Conservation (phyloP, 2,113 vertebrate species). For the Rhynchomys soricoides region DNA sequence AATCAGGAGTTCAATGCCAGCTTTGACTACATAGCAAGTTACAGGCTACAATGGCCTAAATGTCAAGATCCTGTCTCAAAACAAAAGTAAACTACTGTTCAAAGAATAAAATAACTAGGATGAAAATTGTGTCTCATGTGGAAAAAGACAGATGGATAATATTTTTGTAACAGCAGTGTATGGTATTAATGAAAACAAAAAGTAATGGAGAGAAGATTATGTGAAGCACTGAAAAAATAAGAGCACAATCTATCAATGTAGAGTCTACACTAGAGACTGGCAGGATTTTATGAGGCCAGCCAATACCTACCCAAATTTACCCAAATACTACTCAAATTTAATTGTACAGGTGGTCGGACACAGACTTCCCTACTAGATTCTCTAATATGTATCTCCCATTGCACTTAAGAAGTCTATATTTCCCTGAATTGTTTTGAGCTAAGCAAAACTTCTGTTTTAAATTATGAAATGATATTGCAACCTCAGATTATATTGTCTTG, state of each 20-base stretch:
- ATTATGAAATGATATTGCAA: neutral
- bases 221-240: neutral
- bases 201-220: slow-evolving; percentile 47
- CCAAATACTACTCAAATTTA: neutral
- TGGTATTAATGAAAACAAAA: slow-evolving; percentile 23
- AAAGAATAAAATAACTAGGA: slow-evolving; percentile 40
- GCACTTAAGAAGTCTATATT: slow-evolving; percentile 35
- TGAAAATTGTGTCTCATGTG: slow-evolving; percentile 9
- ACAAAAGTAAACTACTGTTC: neutral
- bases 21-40: neutral
- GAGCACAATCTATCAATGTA: slow-evolving; percentile 31
- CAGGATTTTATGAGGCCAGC: neutral
- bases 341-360: neutral
- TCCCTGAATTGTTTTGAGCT: slow-evolving; percentile 40
- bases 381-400: slow-evolving; percentile 33
- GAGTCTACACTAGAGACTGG: neutral
- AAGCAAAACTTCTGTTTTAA: slow-evolving; percentile 54
- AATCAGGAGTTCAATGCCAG: neutral
- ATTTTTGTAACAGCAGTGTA: neutral
- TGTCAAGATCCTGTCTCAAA: neutral
- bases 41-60: neutral
- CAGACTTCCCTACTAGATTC: neutral
- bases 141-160: neutral
- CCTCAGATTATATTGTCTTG: slow-evolving; percentile 62
- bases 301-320: neutral